Evolutionary conservation across 2,113 vertebrate species (phyloP).

Genomic region (Hydropotes inermis): DNA sequence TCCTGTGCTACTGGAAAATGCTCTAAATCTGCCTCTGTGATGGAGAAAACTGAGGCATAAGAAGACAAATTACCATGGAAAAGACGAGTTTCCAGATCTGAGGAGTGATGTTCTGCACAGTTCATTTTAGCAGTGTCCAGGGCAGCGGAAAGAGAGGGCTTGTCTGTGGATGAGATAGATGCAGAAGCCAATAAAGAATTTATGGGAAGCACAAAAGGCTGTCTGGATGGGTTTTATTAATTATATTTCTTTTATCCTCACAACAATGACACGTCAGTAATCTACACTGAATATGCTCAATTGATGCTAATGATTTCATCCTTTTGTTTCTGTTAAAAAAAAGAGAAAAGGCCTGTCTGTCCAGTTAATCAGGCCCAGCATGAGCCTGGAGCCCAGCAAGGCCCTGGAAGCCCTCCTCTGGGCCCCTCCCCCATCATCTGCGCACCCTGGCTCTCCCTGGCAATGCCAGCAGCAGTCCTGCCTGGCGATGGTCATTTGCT

Average conservation of each 20-base stretch:
- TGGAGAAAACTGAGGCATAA: slow-evolving; percentile 10
- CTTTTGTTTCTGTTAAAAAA: slow-evolving; percentile 18
- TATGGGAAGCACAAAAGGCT: slow-evolving; percentile 56
- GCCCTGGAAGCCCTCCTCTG: neutral
- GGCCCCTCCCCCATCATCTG: neutral
- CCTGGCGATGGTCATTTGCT: neutral
- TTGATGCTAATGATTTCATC: slow-evolving; percentile 68
- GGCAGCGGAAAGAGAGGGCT: slow-evolving; percentile 19
- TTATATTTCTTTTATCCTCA: slow-evolving; percentile 68
- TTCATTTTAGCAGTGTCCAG: slow-evolving; percentile 53
- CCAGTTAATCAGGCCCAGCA: neutral
- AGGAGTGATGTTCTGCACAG: slow-evolving; percentile 65
- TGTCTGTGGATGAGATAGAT: slow-evolving; percentile 26
- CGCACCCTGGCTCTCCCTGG: neutral
- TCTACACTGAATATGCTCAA: slow-evolving; percentile 40
- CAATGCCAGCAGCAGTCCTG: neutral
- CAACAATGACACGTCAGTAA: slow-evolving; percentile 68
- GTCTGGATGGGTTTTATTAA: slow-evolving; percentile 64
- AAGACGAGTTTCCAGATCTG: slow-evolving; percentile 61
- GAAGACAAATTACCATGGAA: slow-evolving; percentile 39
- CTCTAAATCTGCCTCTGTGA: slow-evolving; percentile 3
- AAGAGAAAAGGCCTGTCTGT: neutral
- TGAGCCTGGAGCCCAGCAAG: neutral
- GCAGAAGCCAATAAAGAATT: neutral
- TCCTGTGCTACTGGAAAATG: slow-evolving; percentile 21